Conservation (phyloP, 2,113 vertebrate species). For the Spheniscus mendiculus region DNA sequence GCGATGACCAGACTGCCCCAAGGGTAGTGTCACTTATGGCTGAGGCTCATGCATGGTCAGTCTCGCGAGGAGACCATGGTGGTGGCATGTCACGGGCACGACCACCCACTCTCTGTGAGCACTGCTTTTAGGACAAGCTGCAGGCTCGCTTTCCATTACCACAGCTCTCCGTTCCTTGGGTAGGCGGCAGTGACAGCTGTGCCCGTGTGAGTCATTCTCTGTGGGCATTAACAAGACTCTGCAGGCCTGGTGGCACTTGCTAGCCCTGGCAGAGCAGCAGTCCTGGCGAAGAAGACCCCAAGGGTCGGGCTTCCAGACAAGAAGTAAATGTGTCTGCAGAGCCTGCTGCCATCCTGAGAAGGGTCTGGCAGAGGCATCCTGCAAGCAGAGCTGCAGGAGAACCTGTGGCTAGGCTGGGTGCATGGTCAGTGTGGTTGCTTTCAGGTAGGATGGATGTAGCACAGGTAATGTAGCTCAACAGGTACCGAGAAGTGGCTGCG, state of each 20-base stretch:
- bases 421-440: accelerated
- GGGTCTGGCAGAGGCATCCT: not conserved
- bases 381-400: not conserved
- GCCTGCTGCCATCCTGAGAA: not conserved
- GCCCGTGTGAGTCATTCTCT: not conserved
- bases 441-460: not conserved
- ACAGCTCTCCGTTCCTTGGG: not conserved
- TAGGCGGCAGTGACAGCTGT: not conserved
- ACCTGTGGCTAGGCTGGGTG: not conserved
- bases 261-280: not conserved
- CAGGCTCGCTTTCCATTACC: not conserved
- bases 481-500: not conserved
- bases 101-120: not conserved
- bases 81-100: not conserved
- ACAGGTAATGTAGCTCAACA: not conserved
- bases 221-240: not conserved
- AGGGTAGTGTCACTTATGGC: accelerated
- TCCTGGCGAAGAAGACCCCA: not conserved
- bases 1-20: not conserved
- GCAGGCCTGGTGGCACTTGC: not conserved
- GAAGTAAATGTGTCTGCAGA: not conserved
- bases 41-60: not conserved
- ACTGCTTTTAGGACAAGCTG: not conserved
- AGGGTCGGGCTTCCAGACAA: not conserved
- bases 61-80: accelerated